A percentile compares a stretch with the other conserved stretches of the same genome.
Conservation (phyloP, 2,113 vertebrate genomes). For the Phaetusa simplex region DNA sequence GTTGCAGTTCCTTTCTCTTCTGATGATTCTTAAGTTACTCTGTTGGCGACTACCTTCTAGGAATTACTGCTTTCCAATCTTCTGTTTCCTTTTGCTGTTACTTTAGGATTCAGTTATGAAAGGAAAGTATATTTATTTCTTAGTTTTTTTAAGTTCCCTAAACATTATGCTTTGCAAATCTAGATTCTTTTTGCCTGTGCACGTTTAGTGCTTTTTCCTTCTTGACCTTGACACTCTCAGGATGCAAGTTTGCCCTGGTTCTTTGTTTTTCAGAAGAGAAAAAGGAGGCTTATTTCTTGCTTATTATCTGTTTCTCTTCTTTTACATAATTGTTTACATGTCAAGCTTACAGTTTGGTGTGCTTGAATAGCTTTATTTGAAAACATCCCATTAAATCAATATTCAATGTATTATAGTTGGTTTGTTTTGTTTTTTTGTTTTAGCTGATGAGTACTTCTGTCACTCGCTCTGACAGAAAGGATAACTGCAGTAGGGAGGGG, state of each 20-base stretch:
- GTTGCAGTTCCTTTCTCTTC: not conserved
- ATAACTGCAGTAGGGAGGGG: not conserved
- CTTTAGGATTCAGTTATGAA: not conserved
- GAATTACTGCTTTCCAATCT: not conserved
- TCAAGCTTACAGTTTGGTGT: not conserved
- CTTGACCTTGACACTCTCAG: not conserved
- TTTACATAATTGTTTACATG: not conserved
- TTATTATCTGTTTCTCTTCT: not conserved
- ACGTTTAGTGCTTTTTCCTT: not conserved
- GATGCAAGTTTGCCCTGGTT: not conserved
- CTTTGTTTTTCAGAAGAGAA: not conserved
- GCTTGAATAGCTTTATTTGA: not conserved
- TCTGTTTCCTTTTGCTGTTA: not conserved
- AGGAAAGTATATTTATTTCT: not conserved
- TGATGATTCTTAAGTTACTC: not conserved
- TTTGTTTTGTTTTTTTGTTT: not conserved
- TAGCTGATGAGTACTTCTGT: not conserved
- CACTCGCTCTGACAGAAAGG: not conserved
- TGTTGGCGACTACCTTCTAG: not conserved
- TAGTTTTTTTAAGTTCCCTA: not conserved
- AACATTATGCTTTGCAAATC: not conserved
- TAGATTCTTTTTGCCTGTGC: not conserved
- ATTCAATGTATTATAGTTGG: not conserved
- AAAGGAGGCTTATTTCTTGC: not conserved
- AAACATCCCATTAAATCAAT: not conserved